Evolutionary conservation across 1,140 invertebrate species (phyloP).

Genomic region (Drosophila seguyi): DNA sequence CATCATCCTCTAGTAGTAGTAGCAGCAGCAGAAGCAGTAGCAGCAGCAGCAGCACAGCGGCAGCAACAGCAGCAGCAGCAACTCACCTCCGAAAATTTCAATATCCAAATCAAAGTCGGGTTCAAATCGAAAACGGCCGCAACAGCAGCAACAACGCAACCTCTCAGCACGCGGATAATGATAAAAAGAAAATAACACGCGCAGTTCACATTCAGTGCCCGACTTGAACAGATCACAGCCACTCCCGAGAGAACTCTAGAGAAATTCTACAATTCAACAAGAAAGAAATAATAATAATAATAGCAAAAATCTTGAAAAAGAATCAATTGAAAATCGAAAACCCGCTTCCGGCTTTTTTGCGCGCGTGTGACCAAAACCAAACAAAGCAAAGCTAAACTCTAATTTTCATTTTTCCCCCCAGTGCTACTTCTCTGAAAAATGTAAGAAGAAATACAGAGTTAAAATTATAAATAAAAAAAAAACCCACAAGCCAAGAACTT

Average conservation of each 20-base stretch:
- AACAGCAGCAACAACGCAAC: constrained; percentile 84
- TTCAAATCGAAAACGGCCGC: constrained; percentile 85
- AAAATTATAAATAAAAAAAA: constrained; percentile 24
- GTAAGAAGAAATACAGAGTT: constrained; percentile 51
- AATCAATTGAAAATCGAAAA: constrained; percentile 32
- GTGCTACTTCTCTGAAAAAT: constrained; percentile 62
- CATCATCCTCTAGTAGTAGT: constrained; percentile 36
- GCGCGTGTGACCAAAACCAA: constrained; percentile 47
- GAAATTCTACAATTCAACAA: constrained; percentile 7
- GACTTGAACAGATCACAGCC: constrained; percentile 44
- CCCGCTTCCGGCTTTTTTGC: constrained; percentile 54
- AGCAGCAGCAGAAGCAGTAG: constrained; percentile 38
- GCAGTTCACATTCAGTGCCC: constrained; percentile 53
- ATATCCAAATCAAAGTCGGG: constrained; percentile 85
- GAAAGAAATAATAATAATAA: constrained; percentile 1
- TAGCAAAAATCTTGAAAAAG: background rate
- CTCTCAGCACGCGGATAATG: constrained; percentile 74
- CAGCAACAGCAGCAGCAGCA: constrained; percentile 35
- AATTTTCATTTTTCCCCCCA: constrained; percentile 28
- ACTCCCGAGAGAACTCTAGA: constrained; percentile 25
- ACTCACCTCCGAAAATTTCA: constrained; percentile 80
- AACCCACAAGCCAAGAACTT: constrained; percentile 22
- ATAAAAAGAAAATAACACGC: constrained; percentile 70
- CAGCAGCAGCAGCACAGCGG: constrained; percentile 26
- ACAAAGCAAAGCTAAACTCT: constrained; percentile 39